Conservation (phyloP, 30 jellyfish, hydroid and myxozoan species). For the Phacellophora camtschatica region DNA sequence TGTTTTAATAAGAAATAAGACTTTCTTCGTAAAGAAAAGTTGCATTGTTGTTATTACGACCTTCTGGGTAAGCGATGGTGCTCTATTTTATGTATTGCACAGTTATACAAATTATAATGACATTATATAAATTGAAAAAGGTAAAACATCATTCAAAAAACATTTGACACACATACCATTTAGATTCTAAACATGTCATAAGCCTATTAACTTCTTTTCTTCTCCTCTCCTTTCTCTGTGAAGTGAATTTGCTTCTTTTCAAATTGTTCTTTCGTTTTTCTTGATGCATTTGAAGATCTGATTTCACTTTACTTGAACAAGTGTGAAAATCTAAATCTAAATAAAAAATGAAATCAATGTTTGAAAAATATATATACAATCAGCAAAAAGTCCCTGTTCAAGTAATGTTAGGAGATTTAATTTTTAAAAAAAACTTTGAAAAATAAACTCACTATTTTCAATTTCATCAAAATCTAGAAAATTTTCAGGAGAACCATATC, state of each 20-base stretch:
- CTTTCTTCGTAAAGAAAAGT: no score
- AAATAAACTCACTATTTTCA: not conserved
- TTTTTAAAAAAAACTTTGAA: no score
- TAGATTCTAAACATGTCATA: conserved; percentile 50
- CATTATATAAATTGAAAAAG: not conserved
- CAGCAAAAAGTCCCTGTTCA: no score
- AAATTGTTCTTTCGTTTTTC: not conserved
- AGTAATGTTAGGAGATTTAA: no score
- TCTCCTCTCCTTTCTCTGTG: conserved; percentile 27
- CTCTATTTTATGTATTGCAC: no score
- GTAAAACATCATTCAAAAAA: not conserved
- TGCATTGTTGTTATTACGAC: no score
- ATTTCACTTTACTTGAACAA: conserved; percentile 3
- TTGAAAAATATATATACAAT: no score
- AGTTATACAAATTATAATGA: not conserved
- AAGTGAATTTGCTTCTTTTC: conserved; percentile 15
- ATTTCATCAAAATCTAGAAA: conserved; percentile 10
- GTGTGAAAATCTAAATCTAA: conserved; percentile 31
- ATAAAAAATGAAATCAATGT: no score
- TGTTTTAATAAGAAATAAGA: no score
- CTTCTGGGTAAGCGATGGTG: no score
- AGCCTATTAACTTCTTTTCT: conserved; percentile 29
- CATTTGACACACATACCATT: conserved; percentile 25
- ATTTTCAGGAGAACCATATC: conserved; percentile 17
- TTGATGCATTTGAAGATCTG: not conserved